Evolutionary conservation across 2,888 invertebrate species (phyloP), one percentile per base, ranked within the genome.

Genomic region (Rhyacophila evoluta): DNA sequence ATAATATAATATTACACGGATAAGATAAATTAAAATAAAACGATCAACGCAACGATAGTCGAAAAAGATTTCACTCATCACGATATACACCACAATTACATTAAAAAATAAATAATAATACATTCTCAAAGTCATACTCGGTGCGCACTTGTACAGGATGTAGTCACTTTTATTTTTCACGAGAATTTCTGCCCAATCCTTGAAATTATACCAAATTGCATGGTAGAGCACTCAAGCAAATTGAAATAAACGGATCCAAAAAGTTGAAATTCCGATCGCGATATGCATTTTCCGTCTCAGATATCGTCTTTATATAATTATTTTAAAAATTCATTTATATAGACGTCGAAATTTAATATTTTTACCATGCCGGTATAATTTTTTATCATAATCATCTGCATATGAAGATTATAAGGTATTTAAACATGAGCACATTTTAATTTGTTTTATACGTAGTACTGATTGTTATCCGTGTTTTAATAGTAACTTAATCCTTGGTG

Each of bases 191-290:
- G n/a, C 37, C 12, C 19, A 72, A 39, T 39, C 72, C 72, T 72
- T 72, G 72, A 72, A 72, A 39, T 55, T 72, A 28, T 72, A 25
- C 39, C 10, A 72, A 72, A 72, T 41, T 72, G 39, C 38, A 39
- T 39, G 72, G 39, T 72, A 39, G 72, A 39, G 72, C 72, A 25
- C 72, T 19, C 72, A 72, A 72, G n/a, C 72, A 38, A 39, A 72
- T 19, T 55, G 19, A 55, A 55, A 55, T 55, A 12, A 19, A 25
- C 55, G 10, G n/a, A 25, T 55, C 15, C 15, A 55, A 33, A 55
- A 19, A 19, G 55, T 8, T 55, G 19, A 25, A 25, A 19, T 55
- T 55, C 19, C 19, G 19, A 55, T 55, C 55, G 55, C 55, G 25
- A 25, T 55, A 55, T 25, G 1, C 2, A 1, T 55, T 19, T 25